Percentiles rank a stretch among this genome's conserved stretches.
Evolutionary conservation across 2,797 vertebrate species (phyloP).

Genomic region (Nannoperca obscura): DNA sequence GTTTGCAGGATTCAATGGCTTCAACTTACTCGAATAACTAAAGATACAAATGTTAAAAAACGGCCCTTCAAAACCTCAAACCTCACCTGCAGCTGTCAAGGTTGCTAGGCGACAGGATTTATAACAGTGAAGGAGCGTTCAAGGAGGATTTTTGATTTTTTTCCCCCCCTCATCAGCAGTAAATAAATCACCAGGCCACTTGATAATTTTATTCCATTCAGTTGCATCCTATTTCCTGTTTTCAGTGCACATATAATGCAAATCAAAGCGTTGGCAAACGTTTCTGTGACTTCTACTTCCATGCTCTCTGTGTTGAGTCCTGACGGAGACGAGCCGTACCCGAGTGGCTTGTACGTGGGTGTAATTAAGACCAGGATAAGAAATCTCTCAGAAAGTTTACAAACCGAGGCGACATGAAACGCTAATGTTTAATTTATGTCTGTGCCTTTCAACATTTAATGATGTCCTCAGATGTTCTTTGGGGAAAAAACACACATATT

Average conservation of each 20-base stretch:
- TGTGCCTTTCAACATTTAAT: slow-evolving; percentile 71
- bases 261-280: slow-evolving; percentile 35
- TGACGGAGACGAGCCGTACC: slow-evolving; percentile 24
- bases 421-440: slow-evolving; percentile 73
- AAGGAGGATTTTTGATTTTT: slow-evolving; percentile 2
- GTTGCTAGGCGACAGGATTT: background rate
- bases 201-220: slow-evolving; percentile 21
- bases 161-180: background rate
- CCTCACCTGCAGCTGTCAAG: no score
- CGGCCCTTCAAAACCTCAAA: no score
- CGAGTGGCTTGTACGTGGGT: slow-evolving; percentile 45
- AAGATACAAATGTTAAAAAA: no score
- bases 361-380: slow-evolving; percentile 65
- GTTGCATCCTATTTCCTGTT: slow-evolving; percentile 1
- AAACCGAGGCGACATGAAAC: slow-evolving; percentile 63
- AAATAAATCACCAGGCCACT: slow-evolving; percentile 26
- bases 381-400: slow-evolving; percentile 62
- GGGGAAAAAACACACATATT: slow-evolving; percentile 66
- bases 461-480: slow-evolving; percentile 74
- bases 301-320: slow-evolving; percentile 27
- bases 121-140: background rate
- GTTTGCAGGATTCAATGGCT: no score
- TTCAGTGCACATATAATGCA: slow-evolving; percentile 15
- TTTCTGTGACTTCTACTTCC: slow-evolving; percentile 24
- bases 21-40: no score